Percentiles rank a stretch among this genome's conserved stretches.
phyloP scores from a whole-genome alignment of 1,140 invertebrate genomes.

The Harlomillsia oculata region DNA sequence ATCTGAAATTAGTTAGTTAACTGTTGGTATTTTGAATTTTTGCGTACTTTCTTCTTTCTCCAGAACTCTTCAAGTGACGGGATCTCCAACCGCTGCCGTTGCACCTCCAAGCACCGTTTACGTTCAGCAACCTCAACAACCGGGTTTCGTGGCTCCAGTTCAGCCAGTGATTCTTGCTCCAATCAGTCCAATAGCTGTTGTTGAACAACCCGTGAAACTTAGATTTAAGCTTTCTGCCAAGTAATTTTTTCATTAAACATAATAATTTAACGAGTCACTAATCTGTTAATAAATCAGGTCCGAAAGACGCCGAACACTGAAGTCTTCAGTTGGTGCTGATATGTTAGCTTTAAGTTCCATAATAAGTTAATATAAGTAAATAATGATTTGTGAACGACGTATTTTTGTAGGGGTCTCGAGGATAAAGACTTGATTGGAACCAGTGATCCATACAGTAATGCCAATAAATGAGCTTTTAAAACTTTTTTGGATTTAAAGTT shows the following conservation, averaged over 20 bases:
- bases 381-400: neutral
- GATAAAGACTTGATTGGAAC: conserved; percentile 27
- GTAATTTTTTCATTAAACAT: conserved; percentile 3
- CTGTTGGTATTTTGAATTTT: neutral
- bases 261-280: neutral
- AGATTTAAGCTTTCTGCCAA: conserved; percentile 27
- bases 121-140: neutral
- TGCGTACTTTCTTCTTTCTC: neutral
- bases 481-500: neutral
- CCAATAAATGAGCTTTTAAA: neutral
- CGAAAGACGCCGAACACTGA: neutral
- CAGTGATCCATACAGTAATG: conserved; percentile 27
- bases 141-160: neutral
- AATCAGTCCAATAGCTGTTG: neutral
- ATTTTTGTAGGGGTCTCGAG: conserved; percentile 3
- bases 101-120: neutral
- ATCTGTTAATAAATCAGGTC: neutral
- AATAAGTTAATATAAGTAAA: neutral
- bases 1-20: neutral
- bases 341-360: neutral
- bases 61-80: conserved; percentile 13
- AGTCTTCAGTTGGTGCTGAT: neutral
- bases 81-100: neutral
- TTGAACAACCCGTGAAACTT: conserved; percentile 8
- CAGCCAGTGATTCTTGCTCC: neutral